Conservation (phyloP, 2,113 vertebrate species). For the Neotoma lepida region DNA sequence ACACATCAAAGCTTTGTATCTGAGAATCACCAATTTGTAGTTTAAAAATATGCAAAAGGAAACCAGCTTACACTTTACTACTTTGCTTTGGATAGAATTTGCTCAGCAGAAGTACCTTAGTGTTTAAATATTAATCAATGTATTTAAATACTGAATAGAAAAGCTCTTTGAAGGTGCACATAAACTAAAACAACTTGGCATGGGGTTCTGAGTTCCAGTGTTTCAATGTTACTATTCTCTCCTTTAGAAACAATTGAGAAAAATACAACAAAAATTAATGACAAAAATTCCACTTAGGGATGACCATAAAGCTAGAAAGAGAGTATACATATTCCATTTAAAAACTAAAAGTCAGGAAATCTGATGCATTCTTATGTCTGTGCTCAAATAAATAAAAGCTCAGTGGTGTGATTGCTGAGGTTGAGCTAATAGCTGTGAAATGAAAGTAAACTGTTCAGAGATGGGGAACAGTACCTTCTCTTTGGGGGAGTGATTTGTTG, state of each 20-base stretch:
- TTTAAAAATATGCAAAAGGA: constrained; percentile 4
- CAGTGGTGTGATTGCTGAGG: not conserved
- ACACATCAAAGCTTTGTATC: not conserved
- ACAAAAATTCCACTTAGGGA: not conserved
- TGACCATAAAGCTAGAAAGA: constrained; percentile 13
- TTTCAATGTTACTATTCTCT: not conserved
- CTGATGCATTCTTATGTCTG: not conserved
- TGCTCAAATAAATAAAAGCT: not conserved
- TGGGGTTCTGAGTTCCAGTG: constrained; percentile 31
- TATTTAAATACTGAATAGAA: constrained; percentile 76
- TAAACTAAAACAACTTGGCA: constrained; percentile 57
- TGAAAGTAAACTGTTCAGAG: not conserved
- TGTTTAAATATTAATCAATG: constrained; percentile 72
- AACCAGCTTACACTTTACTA: constrained; percentile 34
- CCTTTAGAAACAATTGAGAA: not conserved
- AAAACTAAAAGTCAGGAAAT: not conserved
- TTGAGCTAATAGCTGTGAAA: not conserved
- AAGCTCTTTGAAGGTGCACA: constrained; percentile 26
- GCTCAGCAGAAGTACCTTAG: not conserved
- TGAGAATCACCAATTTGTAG: not conserved
- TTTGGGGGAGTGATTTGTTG: not conserved
- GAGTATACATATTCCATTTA: not conserved
- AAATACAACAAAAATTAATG: constrained; percentile 39
- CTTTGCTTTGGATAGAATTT: constrained; percentile 55
- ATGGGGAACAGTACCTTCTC: not conserved